Percentiles rank a stretch among this genome's conserved stretches.
phyloP scores from a whole-genome alignment of 2,113 vertebrate genomes.

The Reinhardtius hippoglossoides region DNA sequence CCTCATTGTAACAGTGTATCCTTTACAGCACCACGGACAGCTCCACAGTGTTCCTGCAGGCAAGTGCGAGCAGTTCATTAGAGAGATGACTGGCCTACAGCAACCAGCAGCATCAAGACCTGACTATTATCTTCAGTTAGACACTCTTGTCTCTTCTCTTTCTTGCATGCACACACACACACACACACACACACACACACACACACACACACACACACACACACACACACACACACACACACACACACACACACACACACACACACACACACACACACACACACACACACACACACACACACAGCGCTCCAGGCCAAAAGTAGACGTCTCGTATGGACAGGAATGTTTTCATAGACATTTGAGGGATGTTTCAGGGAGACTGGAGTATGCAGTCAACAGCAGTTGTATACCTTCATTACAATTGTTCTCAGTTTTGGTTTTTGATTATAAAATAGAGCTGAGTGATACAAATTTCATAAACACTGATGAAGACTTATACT shows the following conservation, averaged over 20 bases:
- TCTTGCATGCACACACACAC: not conserved
- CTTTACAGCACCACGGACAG: slow-evolving; percentile 76
- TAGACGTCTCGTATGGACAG: slow-evolving; percentile 20
- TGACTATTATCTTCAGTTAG: slow-evolving; percentile 39
- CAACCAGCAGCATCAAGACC: slow-evolving; percentile 55
- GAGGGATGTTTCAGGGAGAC: slow-evolving; percentile 21
- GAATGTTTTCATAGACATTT: slow-evolving; percentile 25
- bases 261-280: slow-evolving; percentile 28
- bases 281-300: slow-evolving; percentile 5
- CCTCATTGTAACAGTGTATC: slow-evolving; percentile 54
- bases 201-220: slow-evolving; percentile 4
- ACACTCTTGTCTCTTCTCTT: not conserved
- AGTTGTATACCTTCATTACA: slow-evolving; percentile 23
- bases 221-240: slow-evolving; percentile 28
- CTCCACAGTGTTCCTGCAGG: slow-evolving; percentile 54
- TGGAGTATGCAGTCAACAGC: slow-evolving; percentile 8
- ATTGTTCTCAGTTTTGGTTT: not conserved
- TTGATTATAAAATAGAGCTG: not conserved
- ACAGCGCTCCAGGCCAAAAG: not conserved
- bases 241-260: slow-evolving; percentile 3
- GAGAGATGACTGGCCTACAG: slow-evolving; percentile 72
- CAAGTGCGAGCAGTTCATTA: slow-evolving; percentile 75
- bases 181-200: slow-evolving; percentile 25
- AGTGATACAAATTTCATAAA: not conserved
- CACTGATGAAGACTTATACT: too few relatives aligned